Base-by-base conservation (phyloP, 2,888 invertebrate species). In the Drosophila ustulata region DNA sequence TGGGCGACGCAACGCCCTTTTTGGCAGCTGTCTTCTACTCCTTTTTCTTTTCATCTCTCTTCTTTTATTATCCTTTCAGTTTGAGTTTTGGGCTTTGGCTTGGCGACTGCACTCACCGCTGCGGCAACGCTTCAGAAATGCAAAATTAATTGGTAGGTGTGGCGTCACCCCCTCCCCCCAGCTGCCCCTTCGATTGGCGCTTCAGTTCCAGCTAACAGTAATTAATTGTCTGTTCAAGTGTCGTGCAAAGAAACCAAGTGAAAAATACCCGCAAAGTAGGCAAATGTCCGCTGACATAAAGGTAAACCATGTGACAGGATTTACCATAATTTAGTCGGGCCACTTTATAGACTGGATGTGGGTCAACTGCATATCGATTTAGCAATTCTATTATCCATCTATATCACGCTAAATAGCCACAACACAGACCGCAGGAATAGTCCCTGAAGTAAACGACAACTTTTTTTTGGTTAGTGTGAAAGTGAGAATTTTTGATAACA, bases 71-170 rank as follows among this genome's bases (percentile, higher is more conserved):
- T 45, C 23, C 18, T 51, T 52, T 34, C 43, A 11, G 23, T 41
- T 41, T 41, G 2, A 18, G 18, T 13, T 18, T 41, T 18, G 39
- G 39, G 39, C 39, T 47, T 41, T 34, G 26, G 18, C 26, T 51
- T 52, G 47, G 59, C 26, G 46, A 43, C 49, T 66, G 74, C 75
- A 75, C 67, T 75, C 78, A 78, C 78, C 78, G 74, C 49, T 72
- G 52, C 62, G 68, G 69, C 49, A 62, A 49, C 55, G 46, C 63
- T 61, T 71, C 62, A 65, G 66, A 71, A 75, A 76, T 81, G 64
- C 68, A 61, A 78, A 83, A 89, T 83, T 87, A 83, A 83, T 83
- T 80, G 89, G 83, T 83, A 83, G 83, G 83, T 83, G 83, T 89
- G 83, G 84, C 83, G 80, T 75, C 82, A 86, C 71, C 75, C n/a